Conservation (phyloP, 2,797 vertebrate genomes). For the Syngnathus rostellatus region DNA sequence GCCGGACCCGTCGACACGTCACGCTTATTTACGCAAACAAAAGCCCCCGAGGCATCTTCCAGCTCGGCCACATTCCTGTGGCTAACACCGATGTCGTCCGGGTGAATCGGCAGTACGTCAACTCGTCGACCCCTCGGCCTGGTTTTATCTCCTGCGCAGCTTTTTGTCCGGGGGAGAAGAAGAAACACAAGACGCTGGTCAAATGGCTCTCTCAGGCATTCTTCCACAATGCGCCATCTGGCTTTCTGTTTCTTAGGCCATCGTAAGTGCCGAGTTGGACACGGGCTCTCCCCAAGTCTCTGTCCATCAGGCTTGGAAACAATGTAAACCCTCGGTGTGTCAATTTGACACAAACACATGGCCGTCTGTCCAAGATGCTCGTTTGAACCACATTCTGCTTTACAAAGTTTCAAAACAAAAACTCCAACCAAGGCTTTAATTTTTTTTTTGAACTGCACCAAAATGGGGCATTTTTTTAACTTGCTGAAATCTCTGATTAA, state of each 20-base stretch:
- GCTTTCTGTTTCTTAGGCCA: background rate
- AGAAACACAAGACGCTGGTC: constrained; percentile 26
- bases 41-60: background rate
- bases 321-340: background rate
- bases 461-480: no score
- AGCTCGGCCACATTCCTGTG: constrained; percentile 32
- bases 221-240: background rate
- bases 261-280: background rate
- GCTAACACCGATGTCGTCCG: constrained; percentile 32
- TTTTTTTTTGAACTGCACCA: no score
- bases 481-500: no score
- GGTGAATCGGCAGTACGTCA: constrained; percentile 44
- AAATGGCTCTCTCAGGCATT: constrained; percentile 19
- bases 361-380: background rate
- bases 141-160: constrained; percentile 22
- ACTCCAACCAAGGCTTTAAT: no score
- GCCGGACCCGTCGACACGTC: background rate
- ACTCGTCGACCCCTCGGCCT: constrained; percentile 18
- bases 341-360: background rate
- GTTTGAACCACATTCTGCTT: background rate
- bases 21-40: background rate
- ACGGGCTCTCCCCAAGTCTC: background rate
- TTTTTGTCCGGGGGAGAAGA: constrained; percentile 19
- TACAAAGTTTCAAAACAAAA: no score
- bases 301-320: background rate